Conservation (phyloP, 2,113 vertebrate genomes). For the Dunckerocampus dactyliophorus region DNA sequence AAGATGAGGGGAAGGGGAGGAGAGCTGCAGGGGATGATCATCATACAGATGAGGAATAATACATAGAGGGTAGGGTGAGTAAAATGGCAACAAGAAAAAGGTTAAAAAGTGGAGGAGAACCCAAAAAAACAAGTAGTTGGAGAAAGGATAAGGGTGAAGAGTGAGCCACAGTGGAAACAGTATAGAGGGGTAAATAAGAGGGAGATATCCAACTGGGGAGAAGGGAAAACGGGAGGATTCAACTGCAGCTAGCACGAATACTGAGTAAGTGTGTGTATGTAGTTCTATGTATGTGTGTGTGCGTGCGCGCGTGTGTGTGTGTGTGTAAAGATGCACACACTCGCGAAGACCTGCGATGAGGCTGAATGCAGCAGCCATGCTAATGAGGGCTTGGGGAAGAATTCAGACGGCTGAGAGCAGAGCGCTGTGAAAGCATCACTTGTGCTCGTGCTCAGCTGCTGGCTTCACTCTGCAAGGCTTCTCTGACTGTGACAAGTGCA, state of each 20-base stretch:
- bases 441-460: slow-evolving; percentile 74
- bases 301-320: slow-evolving; percentile 11
- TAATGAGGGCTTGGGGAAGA: slow-evolving; percentile 69
- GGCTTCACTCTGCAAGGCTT: slow-evolving; percentile 60
- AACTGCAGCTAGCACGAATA: slow-evolving; percentile 19
- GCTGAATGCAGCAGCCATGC: slow-evolving; percentile 69
- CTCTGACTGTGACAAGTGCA: slow-evolving; percentile 58
- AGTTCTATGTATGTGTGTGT: slow-evolving; percentile 1
- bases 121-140: slow-evolving; percentile 40
- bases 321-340: slow-evolving; percentile 7
- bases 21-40: slow-evolving; percentile 39
- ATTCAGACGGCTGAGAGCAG: slow-evolving; percentile 62
- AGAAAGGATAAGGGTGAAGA: slow-evolving; percentile 41
- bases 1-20: slow-evolving; percentile 29
- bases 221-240: slow-evolving; percentile 46
- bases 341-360: slow-evolving; percentile 57
- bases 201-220: slow-evolving; percentile 49
- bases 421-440: slow-evolving; percentile 72
- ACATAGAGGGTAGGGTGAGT: slow-evolving; percentile 20
- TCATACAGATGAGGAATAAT: slow-evolving; percentile 42
- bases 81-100: slow-evolving; percentile 14
- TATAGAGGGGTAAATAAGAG: slow-evolving; percentile 52
- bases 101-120: slow-evolving; percentile 10
- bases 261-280: neutral
- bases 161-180: slow-evolving; percentile 45